Conservation (phyloP, 1,140 invertebrate species). For the Rhysida immarginata region DNA sequence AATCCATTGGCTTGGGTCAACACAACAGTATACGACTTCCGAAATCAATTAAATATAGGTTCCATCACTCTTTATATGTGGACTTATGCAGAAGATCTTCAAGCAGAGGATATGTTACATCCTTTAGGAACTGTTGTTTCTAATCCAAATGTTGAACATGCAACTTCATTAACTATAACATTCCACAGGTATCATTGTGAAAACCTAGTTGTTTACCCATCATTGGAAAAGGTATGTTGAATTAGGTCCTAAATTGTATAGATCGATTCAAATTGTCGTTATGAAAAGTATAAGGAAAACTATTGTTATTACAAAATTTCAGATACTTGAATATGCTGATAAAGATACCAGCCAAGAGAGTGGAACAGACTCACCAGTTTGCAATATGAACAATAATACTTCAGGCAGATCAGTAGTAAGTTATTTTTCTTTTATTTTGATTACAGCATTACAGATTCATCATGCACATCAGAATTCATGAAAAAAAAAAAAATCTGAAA, state of each 20-base stretch:
- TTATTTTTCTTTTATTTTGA: no score
- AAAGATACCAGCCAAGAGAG: slow-evolving; percentile 20
- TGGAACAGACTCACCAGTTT: no score
- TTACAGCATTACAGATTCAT: slow-evolving; percentile 28
- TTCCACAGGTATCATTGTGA: slow-evolving; percentile 57
- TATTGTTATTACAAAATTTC: no score
- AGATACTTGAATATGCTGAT: slow-evolving; percentile 43
- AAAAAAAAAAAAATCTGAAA: no score
- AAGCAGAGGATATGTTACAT: slow-evolving; percentile 70
- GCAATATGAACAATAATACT: no score
- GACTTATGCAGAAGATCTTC: slow-evolving; percentile 66
- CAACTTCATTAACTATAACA: slow-evolving; percentile 60
- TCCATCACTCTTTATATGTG: slow-evolving; percentile 79
- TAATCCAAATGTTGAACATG: slow-evolving; percentile 65
- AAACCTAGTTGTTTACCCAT: slow-evolving; percentile 51
- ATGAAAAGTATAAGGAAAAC: no score
- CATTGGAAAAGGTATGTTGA: slow-evolving; percentile 41
- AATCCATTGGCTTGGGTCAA: slow-evolving; percentile 87
- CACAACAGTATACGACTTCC: slow-evolving; percentile 86
- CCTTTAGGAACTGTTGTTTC: slow-evolving; percentile 69
- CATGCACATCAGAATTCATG: no score
- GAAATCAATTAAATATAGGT: slow-evolving; percentile 63
- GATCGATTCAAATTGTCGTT: no score
- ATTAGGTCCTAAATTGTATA: no score
- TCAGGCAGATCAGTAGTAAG: no score